phyloP scores from a whole-genome alignment of 2,888 invertebrate species.

The Hofmannophila pseudospretella region DNA sequence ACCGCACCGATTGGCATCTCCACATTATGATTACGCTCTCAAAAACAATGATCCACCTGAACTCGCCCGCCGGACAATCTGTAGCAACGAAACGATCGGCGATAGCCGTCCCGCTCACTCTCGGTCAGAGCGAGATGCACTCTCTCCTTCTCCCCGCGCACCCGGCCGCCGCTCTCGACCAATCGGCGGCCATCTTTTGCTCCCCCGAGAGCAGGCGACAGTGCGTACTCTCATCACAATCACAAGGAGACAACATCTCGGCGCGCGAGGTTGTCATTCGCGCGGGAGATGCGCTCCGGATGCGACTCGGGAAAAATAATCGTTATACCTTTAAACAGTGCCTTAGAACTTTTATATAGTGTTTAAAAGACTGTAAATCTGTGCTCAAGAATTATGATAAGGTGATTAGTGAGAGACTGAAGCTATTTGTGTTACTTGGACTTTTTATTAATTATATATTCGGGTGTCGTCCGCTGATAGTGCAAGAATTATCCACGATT shows the following conservation, averaged over 20 bases:
- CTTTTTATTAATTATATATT: constrained; percentile 48
- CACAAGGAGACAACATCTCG: constrained; percentile 75
- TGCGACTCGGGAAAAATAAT: constrained; percentile 44
- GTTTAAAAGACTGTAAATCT: constrained; percentile 51
- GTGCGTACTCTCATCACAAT: constrained; percentile 75
- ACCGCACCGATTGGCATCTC: constrained; percentile 58
- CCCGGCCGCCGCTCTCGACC: constrained; percentile 64
- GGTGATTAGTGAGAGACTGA: constrained; percentile 62
- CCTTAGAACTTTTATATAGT: constrained; percentile 35
- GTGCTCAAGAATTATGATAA: constrained; percentile 53
- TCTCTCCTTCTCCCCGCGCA: constrained; percentile 67
- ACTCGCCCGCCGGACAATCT: constrained; percentile 61
- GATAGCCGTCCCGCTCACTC: constrained; percentile 64
- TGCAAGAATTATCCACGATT: constrained; percentile 74
- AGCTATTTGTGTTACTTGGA: constrained; percentile 45
- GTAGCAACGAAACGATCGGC: constrained; percentile 59
- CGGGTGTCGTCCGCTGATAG: constrained; percentile 55
- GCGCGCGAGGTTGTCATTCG: constrained; percentile 68
- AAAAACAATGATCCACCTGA: constrained; percentile 62
- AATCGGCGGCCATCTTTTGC: constrained; percentile 74
- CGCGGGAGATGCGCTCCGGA: constrained; percentile 46
- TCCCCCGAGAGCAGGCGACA: constrained; percentile 78
- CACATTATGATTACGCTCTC: constrained; percentile 66
- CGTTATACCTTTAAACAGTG: constrained; percentile 42
- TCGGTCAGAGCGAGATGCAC: constrained; percentile 53